Evolutionary conservation across 2,113 vertebrate species (phyloP).

Genomic region (Atherinomorus stipes): DNA sequence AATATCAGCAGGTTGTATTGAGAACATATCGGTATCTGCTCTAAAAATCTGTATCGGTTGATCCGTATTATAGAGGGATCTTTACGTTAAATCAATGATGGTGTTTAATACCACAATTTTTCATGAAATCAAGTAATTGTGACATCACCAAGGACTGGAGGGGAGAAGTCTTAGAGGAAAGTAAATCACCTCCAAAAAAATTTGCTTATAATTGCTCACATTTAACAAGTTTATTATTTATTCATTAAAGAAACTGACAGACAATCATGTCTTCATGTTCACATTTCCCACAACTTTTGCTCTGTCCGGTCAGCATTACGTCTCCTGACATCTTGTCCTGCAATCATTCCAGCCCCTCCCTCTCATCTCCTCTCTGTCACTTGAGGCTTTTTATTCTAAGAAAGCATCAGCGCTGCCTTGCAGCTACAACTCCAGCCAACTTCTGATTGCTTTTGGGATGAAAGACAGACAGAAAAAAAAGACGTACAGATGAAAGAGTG

Average conservation of each 20-base stretch:
- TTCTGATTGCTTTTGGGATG: background rate
- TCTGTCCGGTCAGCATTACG: slow-evolving; percentile 4
- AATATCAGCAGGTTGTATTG: too few species aligned
- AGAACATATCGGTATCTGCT: too few species aligned
- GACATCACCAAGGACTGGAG: too few species aligned
- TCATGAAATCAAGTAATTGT: too few species aligned
- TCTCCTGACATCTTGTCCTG: slow-evolving; percentile 25
- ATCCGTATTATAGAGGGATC: too few species aligned
- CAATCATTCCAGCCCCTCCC: slow-evolving; percentile 56
- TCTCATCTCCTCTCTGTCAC: slow-evolving; percentile 38
- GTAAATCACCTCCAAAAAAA: too few species aligned
- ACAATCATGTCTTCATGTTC: background rate
- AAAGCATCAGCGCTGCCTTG: slow-evolving; percentile 26
- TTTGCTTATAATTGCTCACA: background rate
- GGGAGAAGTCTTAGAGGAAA: too few species aligned
- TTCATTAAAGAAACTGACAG: background rate
- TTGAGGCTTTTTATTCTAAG: slow-evolving; percentile 30
- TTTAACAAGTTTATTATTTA: too few species aligned
- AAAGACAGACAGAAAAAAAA: background rate
- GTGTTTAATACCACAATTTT: too few species aligned
- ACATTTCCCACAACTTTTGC: slow-evolving; percentile 1
- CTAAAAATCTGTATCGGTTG: too few species aligned
- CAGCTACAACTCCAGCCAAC: slow-evolving; percentile 30
- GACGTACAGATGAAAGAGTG: slow-evolving; percentile 29
- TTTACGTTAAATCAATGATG: too few species aligned